Percentiles rank a stretch among this genome's conserved stretches.
Evolutionary conservation across 1,140 invertebrate genomes (phyloP).

Genomic region (Macrobrachium nipponense): DNA sequence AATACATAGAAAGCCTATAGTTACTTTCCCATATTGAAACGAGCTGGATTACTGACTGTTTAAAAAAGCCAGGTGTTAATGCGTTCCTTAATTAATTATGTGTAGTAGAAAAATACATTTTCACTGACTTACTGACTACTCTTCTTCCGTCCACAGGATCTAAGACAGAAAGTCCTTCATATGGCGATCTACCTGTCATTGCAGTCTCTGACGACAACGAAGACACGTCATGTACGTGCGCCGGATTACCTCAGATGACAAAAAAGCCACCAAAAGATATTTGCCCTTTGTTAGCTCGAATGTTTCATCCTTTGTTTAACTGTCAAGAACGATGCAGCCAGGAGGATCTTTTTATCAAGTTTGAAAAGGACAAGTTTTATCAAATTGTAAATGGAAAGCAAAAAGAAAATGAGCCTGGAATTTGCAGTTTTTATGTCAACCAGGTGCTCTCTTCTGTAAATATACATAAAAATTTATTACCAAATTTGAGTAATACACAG

Average conservation of each 20-base stretch:
- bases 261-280: slow-evolving; percentile 26
- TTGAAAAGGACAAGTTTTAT: slow-evolving; percentile 1
- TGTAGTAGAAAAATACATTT: too few species aligned
- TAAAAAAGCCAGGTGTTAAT: too few species aligned
- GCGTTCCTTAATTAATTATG: too few species aligned
- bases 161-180: neutral
- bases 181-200: neutral
- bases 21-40: too few species aligned
- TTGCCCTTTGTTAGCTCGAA: slow-evolving; percentile 42
- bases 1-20: too few species aligned
- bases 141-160: neutral
- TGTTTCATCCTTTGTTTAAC: slow-evolving; percentile 26
- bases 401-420: too few species aligned
- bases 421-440: too few species aligned
- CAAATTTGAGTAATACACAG: too few species aligned
- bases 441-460: too few species aligned
- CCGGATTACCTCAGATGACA: neutral
- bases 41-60: too few species aligned
- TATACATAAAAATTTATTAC: too few species aligned
- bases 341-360: slow-evolving; percentile 25
- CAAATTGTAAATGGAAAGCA: neutral
- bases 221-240: neutral
- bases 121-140: too few species aligned
- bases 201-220: neutral
- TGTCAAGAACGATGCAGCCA: slow-evolving; percentile 17